phyloP scores from a whole-genome alignment of 92 coral and sea anemone species.

The Metridium senile region DNA sequence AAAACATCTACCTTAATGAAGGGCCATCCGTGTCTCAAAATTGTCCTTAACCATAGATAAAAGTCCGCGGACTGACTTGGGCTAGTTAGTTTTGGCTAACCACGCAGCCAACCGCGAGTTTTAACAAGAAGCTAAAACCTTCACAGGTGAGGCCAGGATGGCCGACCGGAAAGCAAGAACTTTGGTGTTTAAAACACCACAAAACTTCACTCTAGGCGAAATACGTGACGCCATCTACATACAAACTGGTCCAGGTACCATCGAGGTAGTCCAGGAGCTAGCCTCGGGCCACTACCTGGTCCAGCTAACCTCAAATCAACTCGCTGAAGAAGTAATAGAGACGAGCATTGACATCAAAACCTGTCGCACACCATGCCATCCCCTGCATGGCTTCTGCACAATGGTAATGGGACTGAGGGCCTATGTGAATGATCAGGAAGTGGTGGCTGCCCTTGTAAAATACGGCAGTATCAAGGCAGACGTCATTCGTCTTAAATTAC shows the following conservation, averaged over 20 bases:
- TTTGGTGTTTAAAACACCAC: not conserved
- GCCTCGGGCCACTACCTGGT: not conserved
- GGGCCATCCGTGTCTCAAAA: no score
- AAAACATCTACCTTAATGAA: no score
- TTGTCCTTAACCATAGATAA: no score
- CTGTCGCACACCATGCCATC: not conserved
- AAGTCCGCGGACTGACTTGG: no score
- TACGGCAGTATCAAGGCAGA: not conserved
- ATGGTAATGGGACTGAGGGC: no score
- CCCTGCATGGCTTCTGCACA: no score
- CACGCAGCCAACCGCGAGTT: no score
- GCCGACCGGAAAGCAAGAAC: not conserved
- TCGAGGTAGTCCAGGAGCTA: not conserved
- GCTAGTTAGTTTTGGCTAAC: no score
- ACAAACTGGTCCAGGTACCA: not conserved
- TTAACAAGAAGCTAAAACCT: no score
- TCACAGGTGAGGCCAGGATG: slow-evolving; percentile 12
- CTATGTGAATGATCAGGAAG: no score
- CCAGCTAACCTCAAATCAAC: not conserved
- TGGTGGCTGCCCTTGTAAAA: no score
- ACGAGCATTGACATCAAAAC: not conserved
- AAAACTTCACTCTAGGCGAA: not conserved
- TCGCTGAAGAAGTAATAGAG: not conserved
- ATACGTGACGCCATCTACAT: not conserved
- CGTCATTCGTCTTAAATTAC: not conserved